phyloP scores from a whole-genome alignment of 2,113 vertebrate genomes.

The Suncus etruscus region DNA sequence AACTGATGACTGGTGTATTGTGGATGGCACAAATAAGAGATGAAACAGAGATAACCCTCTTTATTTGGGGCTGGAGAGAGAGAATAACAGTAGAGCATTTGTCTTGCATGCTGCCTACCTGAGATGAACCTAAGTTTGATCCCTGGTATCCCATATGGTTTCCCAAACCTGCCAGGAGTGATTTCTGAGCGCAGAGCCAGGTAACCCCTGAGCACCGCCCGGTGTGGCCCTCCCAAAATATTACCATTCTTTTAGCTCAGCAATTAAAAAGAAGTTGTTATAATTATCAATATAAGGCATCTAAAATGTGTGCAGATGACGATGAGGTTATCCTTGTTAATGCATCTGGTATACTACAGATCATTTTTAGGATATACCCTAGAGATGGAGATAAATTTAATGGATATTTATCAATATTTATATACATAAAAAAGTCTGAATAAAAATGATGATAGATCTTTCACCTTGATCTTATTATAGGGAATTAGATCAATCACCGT shows the following conservation, averaged over 20 bases:
- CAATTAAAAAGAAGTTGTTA: background rate
- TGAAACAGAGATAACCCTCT: too few relatives aligned
- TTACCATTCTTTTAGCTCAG: background rate
- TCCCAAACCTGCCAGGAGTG: too few relatives aligned
- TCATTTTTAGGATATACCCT: background rate
- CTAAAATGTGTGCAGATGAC: background rate
- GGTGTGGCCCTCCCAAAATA: too few relatives aligned
- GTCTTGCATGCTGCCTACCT: too few relatives aligned
- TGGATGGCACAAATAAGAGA: background rate
- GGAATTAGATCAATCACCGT: background rate
- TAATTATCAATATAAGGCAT: background rate
- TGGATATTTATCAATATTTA: background rate
- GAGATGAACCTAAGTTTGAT: too few relatives aligned
- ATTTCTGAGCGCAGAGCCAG: too few relatives aligned
- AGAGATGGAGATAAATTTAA: background rate
- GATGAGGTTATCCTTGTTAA: accelerated
- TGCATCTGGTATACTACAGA: background rate
- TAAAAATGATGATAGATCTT: background rate
- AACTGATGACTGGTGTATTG: background rate
- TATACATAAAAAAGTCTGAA: background rate
- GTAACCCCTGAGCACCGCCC: too few relatives aligned
- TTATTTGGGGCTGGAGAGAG: background rate
- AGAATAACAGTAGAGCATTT: too few relatives aligned
- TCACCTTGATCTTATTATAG: background rate
- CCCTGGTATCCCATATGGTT: too few relatives aligned